Conservation (phyloP, 2,797 vertebrate species). For the Onychomys arenicola region DNA sequence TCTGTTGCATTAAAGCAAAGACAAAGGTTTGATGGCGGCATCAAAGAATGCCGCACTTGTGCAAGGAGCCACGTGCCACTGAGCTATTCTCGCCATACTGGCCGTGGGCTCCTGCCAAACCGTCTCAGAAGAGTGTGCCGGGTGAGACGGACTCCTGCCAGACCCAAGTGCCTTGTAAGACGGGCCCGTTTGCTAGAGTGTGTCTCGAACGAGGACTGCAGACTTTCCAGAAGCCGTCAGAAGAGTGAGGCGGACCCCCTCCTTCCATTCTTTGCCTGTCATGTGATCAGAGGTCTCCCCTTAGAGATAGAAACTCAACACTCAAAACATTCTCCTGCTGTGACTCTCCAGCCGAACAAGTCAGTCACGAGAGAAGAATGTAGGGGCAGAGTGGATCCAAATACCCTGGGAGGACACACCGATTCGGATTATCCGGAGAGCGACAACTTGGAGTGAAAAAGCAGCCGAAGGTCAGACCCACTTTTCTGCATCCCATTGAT, state of each 20-base stretch:
- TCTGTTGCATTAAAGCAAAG: neutral
- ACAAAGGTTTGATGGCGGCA: neutral
- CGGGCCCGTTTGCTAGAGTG: no score
- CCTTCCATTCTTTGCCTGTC: neutral
- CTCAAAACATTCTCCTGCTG: neutral
- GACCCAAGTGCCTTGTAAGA: neutral
- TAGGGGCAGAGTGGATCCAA: neutral
- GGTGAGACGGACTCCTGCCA: no score
- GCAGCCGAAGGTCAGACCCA: neutral
- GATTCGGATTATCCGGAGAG: neutral
- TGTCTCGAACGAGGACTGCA: neutral
- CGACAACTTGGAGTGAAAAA: neutral
- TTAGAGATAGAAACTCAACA: neutral
- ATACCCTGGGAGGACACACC: neutral
- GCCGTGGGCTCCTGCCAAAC: neutral
- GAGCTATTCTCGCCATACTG: fast-evolving
- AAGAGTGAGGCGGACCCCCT: neutral
- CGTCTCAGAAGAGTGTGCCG: neutral
- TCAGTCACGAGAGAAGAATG: neutral
- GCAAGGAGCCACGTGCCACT: neutral
- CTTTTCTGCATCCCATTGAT: neutral
- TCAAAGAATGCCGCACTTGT: neutral
- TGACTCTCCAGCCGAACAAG: neutral
- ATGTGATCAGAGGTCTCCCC: neutral
- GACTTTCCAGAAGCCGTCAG: neutral